Evolutionary conservation across 2,113 vertebrate species (phyloP).

Genomic region (Silurus meridionalis): DNA sequence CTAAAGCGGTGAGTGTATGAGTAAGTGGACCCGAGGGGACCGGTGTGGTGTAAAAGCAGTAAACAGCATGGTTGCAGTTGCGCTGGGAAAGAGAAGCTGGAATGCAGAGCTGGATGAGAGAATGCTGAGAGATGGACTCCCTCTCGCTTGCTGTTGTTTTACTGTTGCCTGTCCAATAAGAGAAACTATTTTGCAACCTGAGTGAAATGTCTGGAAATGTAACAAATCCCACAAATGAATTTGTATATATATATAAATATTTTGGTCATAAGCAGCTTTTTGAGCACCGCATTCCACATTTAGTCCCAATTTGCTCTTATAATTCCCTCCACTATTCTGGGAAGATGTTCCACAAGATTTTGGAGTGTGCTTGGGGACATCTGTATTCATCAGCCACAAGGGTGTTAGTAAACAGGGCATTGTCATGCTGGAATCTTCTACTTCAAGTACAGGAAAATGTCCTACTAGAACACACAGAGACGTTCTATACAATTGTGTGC

Average conservation of each 20-base stretch:
- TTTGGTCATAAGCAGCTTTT: too few relatives aligned
- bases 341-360: too few relatives aligned
- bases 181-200: not conserved
- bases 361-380: too few relatives aligned
- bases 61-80: slow-evolving; percentile 53
- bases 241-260: not conserved
- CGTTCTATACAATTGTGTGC: too few relatives aligned
- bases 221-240: not conserved
- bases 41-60: slow-evolving; percentile 43
- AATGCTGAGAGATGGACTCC: slow-evolving; percentile 17
- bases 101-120: slow-evolving; percentile 5
- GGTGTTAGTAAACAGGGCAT: too few relatives aligned
- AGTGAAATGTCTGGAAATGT: not conserved
- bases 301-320: too few relatives aligned
- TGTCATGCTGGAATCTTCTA: too few relatives aligned
- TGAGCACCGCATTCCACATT: too few relatives aligned
- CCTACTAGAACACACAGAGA: too few relatives aligned
- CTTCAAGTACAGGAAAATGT: too few relatives aligned
- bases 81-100: slow-evolving; percentile 47
- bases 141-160: not conserved
- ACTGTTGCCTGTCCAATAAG: not conserved
- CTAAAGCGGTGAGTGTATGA: slow-evolving; percentile 55
- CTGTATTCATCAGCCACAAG: too few relatives aligned
- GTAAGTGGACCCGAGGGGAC: slow-evolving; percentile 60
- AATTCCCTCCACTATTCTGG: too few relatives aligned